Evolutionary conservation across 2,113 vertebrate genomes (phyloP), one percentile per base, ranked within the genome.

Genomic region (Anarhynchus alexandrinus): DNA sequence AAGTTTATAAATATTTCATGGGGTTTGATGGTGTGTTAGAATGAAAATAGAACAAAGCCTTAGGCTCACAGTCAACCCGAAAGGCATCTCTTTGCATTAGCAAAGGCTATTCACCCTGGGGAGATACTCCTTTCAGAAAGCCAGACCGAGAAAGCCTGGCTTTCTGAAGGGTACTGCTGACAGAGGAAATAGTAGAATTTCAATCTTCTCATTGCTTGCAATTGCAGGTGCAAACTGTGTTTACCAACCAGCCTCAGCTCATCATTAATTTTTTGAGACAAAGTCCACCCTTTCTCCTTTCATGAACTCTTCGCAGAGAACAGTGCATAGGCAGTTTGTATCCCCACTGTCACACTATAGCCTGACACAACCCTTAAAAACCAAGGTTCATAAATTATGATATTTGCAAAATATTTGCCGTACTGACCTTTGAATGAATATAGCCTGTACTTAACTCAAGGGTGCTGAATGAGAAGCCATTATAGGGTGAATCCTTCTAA

Each of bases 1-100:
- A 91, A 76, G 57, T 43, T 84, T 78, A 84, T 95, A 81, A 89
- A 95, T 96, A 74, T 86, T 93, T 84, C 42, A 91, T 87, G n/a
- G 51, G 3, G 2, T 92, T 84, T 81, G 76, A 70, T 87, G 57
- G 25, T 72, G 34, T 72, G 57, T 65, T 85, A 82, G 81, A 93
- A 85, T 69, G 62, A 90, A 91, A 96, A 93, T 49, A 82, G 89
- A 89, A 77, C 15, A 89, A 96, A 95, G 49, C 36, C 57, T 85
- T 64, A 25, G 20, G 70, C 84, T 90, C 70, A 79, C 38, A 88
- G 74, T 40, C 45, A 91, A 38, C 34, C 34, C 62, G 54, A 77
- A 82, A 54, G 71, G 32, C 47, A 85, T 66, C 47, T 71, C 66
- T 87, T 65, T 86, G 43, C 38, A 30, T 81, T 43, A 42, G 21